Percentiles rank a stretch among this genome's conserved stretches.
phyloP scores from a whole-genome alignment of 2,113 vertebrate genomes.

The Protomyctophum bolini region DNA sequence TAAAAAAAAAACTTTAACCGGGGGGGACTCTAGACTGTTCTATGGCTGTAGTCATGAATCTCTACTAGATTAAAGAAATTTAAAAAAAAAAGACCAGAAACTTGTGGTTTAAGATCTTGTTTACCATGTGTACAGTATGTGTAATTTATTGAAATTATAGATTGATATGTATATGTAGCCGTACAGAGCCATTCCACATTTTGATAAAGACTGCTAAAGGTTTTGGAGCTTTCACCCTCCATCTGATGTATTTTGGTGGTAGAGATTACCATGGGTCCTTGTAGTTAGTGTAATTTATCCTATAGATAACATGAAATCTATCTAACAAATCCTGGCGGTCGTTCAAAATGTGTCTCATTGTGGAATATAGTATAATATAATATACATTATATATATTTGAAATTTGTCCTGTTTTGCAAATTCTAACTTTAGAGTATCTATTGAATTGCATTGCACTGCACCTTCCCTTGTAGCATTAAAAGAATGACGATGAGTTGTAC shows the following conservation, averaged over 20 bases:
- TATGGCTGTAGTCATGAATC: constrained; percentile 48
- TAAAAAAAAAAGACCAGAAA: constrained; percentile 82
- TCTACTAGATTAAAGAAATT: constrained; percentile 43
- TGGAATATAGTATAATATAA: constrained; percentile 52
- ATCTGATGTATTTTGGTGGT: constrained; percentile 67
- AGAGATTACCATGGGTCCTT: constrained; percentile 58
- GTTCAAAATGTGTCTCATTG: constrained; percentile 69
- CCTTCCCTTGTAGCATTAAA: constrained; percentile 73
- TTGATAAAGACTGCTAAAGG: constrained; percentile 69
- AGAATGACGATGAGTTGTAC: constrained; percentile 60
- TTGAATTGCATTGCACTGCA: constrained; percentile 69
- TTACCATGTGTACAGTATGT: constrained; percentile 76
- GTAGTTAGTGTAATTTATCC: constrained; percentile 55
- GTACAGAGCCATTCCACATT: constrained; percentile 72
- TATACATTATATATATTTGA: constrained; percentile 58
- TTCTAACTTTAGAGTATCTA: constrained; percentile 58
- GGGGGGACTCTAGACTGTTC: constrained; percentile 71
- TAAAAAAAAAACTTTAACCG: constrained; percentile 56
- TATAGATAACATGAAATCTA: constrained; percentile 56
- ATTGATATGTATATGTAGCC: constrained; percentile 75
- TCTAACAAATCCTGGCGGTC: constrained; percentile 59
- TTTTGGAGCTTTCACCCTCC: constrained; percentile 58
- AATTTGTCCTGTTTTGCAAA: constrained; percentile 66
- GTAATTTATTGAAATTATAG: constrained; percentile 69
- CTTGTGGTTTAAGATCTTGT: constrained; percentile 81